Evolutionary conservation across 2,888 invertebrate genomes (phyloP), one percentile per base, ranked within the genome.

Genomic region (Drosophila bunnanda): DNA sequence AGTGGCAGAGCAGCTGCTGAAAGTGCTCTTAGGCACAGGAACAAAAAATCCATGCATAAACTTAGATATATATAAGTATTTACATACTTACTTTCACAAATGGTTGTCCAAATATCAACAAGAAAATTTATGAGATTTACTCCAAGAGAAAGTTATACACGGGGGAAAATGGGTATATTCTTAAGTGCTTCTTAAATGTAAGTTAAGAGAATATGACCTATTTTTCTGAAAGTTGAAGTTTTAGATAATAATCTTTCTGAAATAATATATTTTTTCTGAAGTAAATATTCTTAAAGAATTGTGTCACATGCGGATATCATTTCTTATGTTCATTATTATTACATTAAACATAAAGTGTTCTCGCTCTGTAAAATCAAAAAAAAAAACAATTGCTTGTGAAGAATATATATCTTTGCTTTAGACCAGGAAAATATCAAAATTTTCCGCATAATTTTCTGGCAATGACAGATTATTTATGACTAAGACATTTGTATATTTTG

Each of bases 21-120:
- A 70, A 65, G 65, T 58, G 77, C 89, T 84, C 71, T 87, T 71
- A 78, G 72, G 70, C 54, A 68, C 54, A 78, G 70, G 66, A 46
- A 68, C 46, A 75, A 53, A 46, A 69, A 59, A 62, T 53, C n/a
- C 65, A 66, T 55, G 57, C 30, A 72, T 69, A 67, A 60, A 72
- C 22, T 39, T 20, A 34, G n/a, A 46, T 39, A 39, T 30, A 54
- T 13, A 64, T 76, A 50, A 4, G 20, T 79, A 84, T 50, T 20
- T 32, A 32, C 13, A 74, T 88, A 76, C 28, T 46, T 76, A 68
- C 72, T 67, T 60, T 44, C 34, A 62, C 66, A 70, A 87, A 84
- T 70, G 68, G 60, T 68, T 75, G 78, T 67, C 82, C 43, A 70
- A 80, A 68, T 36, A 53, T 50, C 65, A 69, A 69, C 75, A 71